Base-by-base conservation (phyloP, 2,113 vertebrate genomes). In the Chaetodon trifascialis region DNA sequence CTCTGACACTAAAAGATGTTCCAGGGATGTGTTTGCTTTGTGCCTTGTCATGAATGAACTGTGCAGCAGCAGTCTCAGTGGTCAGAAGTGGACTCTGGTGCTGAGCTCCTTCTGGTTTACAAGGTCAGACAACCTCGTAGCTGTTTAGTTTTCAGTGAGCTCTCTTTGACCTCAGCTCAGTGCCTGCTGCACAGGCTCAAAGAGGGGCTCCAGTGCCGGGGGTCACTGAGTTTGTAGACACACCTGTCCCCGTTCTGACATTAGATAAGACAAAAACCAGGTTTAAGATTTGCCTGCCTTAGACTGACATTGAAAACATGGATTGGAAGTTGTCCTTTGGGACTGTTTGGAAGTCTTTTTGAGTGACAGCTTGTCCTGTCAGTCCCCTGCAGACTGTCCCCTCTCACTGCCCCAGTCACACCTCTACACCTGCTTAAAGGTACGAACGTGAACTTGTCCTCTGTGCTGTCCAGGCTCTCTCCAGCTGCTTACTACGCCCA, bases 401-500 rank as follows among this genome's bases (percentile, higher is more conserved):
- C 2, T 54, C n/a, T 23, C 2, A 15, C 15, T 2, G 38, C 8
- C 30, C 15, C 7, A 30, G 21, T 65, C 62, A 5, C n/a, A 11
- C 14, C 11, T 23, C 15, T 25, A 55, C n/a, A 11, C 7, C n/a
- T 42, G 11, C 52, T 11, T 47, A 1, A 12, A 36, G 30, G 6
- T 21, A 3, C 58, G 56, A 69, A 12, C 1, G 51, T 58, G 17
- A 30, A n/a, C 23, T 38, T 0, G 15, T 42, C 21, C 10, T 71
- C 14, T 59, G 5, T 73, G 54, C 51, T 64, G 15, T 52, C n/a
- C 94, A 99, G 98, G 85, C 96, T 99, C 76, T 99, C 98, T 90
- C 98, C 98, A 74, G 98, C 98, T 82, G 98, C 98, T 2, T 99
- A 99, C 94, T 99, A 99, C 62, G 98, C 98, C 82, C 98, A 99